Base-by-base conservation (phyloP, 1,140 invertebrate genomes). In the Aphaenogaster rudis region DNA sequence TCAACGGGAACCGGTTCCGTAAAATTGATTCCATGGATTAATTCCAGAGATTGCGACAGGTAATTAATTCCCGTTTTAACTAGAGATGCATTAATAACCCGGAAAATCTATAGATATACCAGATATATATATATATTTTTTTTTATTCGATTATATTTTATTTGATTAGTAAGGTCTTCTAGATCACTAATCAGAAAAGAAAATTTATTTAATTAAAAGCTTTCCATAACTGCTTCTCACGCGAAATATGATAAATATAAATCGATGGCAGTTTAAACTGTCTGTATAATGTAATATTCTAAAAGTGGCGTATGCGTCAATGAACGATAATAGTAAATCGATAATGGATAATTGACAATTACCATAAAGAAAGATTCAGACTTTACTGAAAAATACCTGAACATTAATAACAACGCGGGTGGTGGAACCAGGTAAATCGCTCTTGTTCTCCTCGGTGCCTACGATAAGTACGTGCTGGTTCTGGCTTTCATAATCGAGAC, bases 391-490 rank as follows among this genome's bases (percentile, higher is more conserved):
- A 69, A 95, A 96, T 95, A 97, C 97, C 95, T 98, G 96, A 39
- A 99, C 98, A 86, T 97, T 96, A 42, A 98, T 96, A 74, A 97
- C 96, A 1, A 98, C 97, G 80, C 96, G 97, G 0, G 98, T 97
- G 0, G 97, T 98, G 33, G 97, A 97, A 2, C 97, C 97, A 0
- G 96, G 96, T 0, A 96, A 95, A 64, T 97, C 96, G 15, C 96
- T 96, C 88, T 96, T 96, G 93, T 98, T 98, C 94, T 99, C 98
- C 79, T 97, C 95, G 4, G 98, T 98, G 8, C 98, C 98, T 11
- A 99, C 96, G 13, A 98, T 95, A 0, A 99, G 94, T 61, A 97
- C 96, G 91, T 98, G 97, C 67, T 97, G 96, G 61, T 95, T 97
- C 45, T 97, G 96, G 81, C 96, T 96, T 92, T 99, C 98, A 88